Evolutionary conservation across 2,797 vertebrate genomes (phyloP).

Genomic region (Anomalospiza imberbis): DNA sequence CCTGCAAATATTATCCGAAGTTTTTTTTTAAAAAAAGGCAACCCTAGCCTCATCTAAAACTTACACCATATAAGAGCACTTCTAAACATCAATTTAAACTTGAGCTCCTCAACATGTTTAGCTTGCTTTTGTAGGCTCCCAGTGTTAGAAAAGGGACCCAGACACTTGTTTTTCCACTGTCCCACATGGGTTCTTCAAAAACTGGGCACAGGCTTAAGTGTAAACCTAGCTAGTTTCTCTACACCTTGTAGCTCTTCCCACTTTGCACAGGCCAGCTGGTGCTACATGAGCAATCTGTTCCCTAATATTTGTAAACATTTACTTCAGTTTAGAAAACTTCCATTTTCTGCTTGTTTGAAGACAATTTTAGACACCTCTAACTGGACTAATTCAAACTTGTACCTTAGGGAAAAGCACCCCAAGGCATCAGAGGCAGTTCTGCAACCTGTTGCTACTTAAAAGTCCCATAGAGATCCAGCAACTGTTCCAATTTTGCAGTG

Average conservation of each 20-base stretch:
- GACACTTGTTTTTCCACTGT: neutral
- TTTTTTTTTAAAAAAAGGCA: neutral
- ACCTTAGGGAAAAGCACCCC: neutral
- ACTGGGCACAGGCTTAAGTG: neutral
- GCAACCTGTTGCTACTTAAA: neutral
- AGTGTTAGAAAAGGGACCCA: neutral
- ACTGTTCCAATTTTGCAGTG: neutral
- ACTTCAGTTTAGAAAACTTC: neutral
- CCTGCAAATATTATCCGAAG: neutral
- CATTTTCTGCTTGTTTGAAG: neutral
- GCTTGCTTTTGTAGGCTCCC: neutral
- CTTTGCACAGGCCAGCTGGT: neutral
- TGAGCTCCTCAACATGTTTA: neutral
- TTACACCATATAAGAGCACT: neutral
- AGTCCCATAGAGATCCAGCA: neutral
- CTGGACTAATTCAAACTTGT: neutral
- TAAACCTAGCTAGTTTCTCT: neutral
- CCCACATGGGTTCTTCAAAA: neutral
- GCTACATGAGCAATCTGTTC: neutral
- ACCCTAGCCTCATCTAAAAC: neutral
- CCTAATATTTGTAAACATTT: neutral
- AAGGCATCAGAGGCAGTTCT: neutral
- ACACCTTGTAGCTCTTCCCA: neutral
- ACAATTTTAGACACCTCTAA: neutral
- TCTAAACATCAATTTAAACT: neutral